Conservation (phyloP, 2,797 vertebrate species). For the Rhabdophis nuchalis region DNA sequence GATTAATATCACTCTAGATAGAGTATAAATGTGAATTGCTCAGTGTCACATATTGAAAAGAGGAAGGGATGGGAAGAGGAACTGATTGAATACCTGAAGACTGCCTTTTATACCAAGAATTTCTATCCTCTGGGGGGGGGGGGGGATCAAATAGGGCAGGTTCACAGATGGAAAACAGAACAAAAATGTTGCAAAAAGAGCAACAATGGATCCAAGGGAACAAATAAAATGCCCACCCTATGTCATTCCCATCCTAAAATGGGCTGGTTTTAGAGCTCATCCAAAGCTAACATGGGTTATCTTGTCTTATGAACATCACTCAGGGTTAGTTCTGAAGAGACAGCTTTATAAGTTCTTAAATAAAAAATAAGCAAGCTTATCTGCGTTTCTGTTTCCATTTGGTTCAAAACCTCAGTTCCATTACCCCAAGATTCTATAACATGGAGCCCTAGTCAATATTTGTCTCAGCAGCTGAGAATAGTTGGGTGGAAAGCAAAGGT, state of each 20-base stretch:
- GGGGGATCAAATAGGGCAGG: background rate
- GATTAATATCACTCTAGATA: background rate
- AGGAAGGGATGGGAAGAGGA: background rate
- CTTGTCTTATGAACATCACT: background rate
- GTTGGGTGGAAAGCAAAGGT: background rate
- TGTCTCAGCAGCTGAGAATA: background rate
- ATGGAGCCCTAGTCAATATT: background rate
- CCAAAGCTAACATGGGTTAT: background rate
- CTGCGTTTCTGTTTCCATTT: background rate
- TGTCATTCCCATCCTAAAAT: background rate
- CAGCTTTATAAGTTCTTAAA: background rate
- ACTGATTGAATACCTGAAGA: background rate
- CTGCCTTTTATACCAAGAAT: background rate
- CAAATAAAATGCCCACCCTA: background rate
- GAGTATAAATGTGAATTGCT: background rate
- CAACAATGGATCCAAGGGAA: background rate
- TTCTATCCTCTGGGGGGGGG: background rate
- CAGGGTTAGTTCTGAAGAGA: background rate
- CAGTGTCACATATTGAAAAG: background rate
- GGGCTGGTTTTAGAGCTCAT: background rate
- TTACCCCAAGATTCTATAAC: background rate
- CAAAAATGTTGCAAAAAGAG: background rate
- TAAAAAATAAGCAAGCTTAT: background rate
- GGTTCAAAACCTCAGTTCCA: background rate
- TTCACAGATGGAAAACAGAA: background rate